Percentiles rank a stretch among this genome's conserved stretches.
Evolutionary conservation across 2,797 vertebrate genomes (phyloP).

Genomic region (Enteromius thamalakanensis): DNA sequence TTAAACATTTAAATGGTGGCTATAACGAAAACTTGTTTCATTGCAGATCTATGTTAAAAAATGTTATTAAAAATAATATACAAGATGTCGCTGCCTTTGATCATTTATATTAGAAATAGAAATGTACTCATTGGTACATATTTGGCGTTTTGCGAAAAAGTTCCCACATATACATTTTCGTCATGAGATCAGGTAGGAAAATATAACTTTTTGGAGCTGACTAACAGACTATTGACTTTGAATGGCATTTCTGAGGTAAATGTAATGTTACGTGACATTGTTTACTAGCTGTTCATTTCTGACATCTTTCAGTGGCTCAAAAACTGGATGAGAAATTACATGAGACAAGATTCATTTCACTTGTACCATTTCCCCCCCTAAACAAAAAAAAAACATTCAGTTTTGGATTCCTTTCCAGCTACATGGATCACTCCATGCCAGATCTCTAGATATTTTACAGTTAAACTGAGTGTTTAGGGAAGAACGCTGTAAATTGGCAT

Average conservation of each 20-base stretch:
- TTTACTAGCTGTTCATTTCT: neutral
- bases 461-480: neutral
- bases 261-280: neutral
- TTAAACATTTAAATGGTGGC: neutral
- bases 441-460: neutral
- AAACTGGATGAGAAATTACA: neutral
- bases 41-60: neutral
- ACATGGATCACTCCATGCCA: neutral
- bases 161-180: neutral
- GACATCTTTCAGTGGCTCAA: neutral
- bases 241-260: neutral
- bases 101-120: neutral
- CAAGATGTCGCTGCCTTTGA: no score
- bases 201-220: neutral
- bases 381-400: neutral
- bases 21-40: neutral
- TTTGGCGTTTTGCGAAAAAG: neutral
- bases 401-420: neutral
- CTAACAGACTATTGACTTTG: neutral
- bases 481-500: neutral
- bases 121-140: neutral
- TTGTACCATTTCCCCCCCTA: neutral
- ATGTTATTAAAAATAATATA: neutral
- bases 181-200: neutral
- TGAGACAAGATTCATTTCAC: neutral